phyloP scores from a whole-genome alignment of 1,140 invertebrate species.

The Thereuonema tuberculata region DNA sequence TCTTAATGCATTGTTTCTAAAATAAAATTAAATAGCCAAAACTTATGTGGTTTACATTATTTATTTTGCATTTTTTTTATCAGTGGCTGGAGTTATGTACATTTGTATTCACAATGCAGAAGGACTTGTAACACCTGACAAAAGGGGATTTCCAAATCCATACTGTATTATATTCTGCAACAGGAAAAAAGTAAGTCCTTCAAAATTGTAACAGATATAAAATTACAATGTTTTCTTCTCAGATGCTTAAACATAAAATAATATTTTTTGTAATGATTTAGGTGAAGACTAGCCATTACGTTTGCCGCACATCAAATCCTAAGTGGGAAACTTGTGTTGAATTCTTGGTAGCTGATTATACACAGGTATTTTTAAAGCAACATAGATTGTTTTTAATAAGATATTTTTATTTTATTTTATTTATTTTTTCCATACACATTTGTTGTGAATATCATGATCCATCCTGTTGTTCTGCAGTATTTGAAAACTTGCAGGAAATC shows the following conservation, averaged over 20 bases:
- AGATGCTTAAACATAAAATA: too few relatives aligned
- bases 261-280: too few relatives aligned
- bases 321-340: slow-evolving; percentile 39
- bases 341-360: slow-evolving; percentile 40
- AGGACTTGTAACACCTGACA: slow-evolving; percentile 34
- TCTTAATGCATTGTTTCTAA: too few relatives aligned
- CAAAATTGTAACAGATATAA: neutral
- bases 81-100: slow-evolving; percentile 39
- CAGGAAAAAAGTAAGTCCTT: slow-evolving; percentile 35
- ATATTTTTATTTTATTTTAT: too few relatives aligned
- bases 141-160: slow-evolving; percentile 36
- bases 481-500: too few relatives aligned
- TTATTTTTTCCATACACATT: too few relatives aligned
- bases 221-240: slow-evolving; percentile 1
- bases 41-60: too few relatives aligned
- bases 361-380: slow-evolving; percentile 30
- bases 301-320: slow-evolving; percentile 35
- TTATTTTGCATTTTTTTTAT: too few relatives aligned
- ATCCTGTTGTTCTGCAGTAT: too few relatives aligned
- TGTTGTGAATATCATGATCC: too few relatives aligned
- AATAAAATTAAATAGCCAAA: too few relatives aligned
- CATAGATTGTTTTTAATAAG: neutral
- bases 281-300: slow-evolving; percentile 41
- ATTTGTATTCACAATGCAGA: slow-evolving; percentile 40
- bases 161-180: slow-evolving; percentile 43